Evolutionary conservation across 1,140 invertebrate genomes (phyloP).

Genomic region (Polypedilum pembai): DNA sequence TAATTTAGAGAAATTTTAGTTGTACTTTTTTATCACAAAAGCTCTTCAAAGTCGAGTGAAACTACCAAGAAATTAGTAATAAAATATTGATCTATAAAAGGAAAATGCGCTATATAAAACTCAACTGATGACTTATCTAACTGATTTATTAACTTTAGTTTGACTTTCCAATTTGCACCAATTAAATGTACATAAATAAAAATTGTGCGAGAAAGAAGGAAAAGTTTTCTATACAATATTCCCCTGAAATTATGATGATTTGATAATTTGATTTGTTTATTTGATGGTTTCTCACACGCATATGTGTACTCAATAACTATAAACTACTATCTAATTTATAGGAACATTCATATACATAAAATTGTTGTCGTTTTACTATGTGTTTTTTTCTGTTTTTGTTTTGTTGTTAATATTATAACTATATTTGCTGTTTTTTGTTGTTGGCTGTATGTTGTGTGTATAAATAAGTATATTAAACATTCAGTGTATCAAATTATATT

Average conservation of each 20-base stretch:
- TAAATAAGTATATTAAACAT: not conserved
- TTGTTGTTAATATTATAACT: constrained; percentile 10
- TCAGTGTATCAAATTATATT: constrained; percentile 7
- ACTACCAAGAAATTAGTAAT: too few relatives aligned
- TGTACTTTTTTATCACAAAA: too few relatives aligned
- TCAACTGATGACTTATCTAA: too few relatives aligned
- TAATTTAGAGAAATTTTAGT: too few relatives aligned
- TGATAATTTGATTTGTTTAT: not conserved
- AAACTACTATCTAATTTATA: not conserved
- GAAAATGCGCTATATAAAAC: too few relatives aligned
- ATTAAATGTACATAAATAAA: too few relatives aligned
- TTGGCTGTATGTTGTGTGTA: not conserved
- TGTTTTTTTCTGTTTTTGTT: not conserved
- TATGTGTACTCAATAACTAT: not conserved
- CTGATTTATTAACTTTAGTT: too few relatives aligned
- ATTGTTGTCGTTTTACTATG: not conserved
- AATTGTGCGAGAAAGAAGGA: too few relatives aligned
- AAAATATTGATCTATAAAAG: too few relatives aligned
- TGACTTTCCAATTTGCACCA: too few relatives aligned
- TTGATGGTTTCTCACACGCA: not conserved
- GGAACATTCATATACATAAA: not conserved
- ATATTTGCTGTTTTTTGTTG: not conserved
- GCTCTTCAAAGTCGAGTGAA: too few relatives aligned
- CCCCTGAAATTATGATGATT: not conserved
- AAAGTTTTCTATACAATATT: too few relatives aligned